Evolutionary conservation across 2,113 vertebrate genomes (phyloP).

Genomic region (Nannospalax galili): DNA sequence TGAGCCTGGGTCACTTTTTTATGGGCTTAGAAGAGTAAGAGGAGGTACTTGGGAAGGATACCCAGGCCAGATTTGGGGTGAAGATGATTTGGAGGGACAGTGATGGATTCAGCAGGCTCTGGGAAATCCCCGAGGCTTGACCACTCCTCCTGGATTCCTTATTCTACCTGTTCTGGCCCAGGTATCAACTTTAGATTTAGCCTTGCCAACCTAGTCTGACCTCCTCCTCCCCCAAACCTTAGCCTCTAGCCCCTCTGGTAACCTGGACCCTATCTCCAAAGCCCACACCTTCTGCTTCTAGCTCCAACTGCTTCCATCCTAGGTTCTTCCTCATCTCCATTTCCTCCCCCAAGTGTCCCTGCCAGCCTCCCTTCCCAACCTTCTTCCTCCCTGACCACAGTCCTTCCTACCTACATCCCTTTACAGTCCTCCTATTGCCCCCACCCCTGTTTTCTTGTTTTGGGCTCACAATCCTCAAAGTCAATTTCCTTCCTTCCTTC

Average conservation of each 20-base stretch:
- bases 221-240: neutral
- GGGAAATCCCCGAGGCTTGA: neutral
- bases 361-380: neutral
- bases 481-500: neutral
- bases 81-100: neutral
- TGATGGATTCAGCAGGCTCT: neutral
- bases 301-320: neutral
- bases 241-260: neutral
- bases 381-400: neutral
- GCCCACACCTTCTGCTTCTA: neutral
- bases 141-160: neutral
- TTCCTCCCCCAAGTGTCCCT: neutral
- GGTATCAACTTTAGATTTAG: neutral
- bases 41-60: conserved; percentile 4
- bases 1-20: conserved; percentile 51
- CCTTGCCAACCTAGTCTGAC: neutral
- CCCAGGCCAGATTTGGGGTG: conserved; percentile 10
- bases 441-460: neutral
- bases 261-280: neutral
- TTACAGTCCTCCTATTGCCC: neutral
- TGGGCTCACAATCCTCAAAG: conserved; percentile 3
- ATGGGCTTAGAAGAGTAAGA: conserved; percentile 31
- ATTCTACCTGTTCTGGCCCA: neutral
- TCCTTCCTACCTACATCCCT: neutral
- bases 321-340: neutral